phyloP scores from a whole-genome alignment of 2,113 vertebrate genomes.

The Chloropsis hardwickii region DNA sequence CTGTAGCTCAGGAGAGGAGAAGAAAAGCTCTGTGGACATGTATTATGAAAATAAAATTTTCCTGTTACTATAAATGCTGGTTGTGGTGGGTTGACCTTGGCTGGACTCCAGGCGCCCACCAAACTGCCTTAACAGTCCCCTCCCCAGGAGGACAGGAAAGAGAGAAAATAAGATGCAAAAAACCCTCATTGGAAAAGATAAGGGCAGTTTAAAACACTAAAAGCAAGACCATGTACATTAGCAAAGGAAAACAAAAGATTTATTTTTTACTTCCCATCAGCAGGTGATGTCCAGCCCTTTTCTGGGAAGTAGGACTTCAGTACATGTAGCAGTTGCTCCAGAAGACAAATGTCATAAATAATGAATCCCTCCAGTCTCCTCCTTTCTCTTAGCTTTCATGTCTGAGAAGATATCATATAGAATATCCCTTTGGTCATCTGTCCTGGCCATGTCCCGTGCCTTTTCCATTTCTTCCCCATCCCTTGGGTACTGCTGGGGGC shows the following conservation, averaged over 20 bases:
- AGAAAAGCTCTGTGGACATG: background rate
- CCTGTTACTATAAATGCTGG: background rate
- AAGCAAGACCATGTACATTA: background rate
- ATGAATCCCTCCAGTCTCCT: rapidly evolving
- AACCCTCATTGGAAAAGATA: background rate
- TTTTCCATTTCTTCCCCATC: background rate
- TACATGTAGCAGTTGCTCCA: background rate
- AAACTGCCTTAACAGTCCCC: too few relatives aligned
- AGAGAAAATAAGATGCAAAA: background rate
- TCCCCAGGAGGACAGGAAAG: background rate
- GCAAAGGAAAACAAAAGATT: background rate
- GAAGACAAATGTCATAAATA: background rate
- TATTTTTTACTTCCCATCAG: background rate
- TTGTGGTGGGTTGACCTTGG: background rate
- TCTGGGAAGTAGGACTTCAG: background rate
- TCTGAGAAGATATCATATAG: background rate
- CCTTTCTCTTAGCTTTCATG: background rate
- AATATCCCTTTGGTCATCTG: background rate
- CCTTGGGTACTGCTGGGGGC: rapidly evolving
- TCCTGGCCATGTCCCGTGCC: background rate
- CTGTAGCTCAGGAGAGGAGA: background rate
- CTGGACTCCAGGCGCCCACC: background rate
- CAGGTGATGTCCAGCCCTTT: background rate
- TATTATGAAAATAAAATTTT: background rate
- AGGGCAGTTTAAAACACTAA: background rate